phyloP scores from a whole-genome alignment of 1,140 invertebrate genomes.

The Aporrectodea caliginosa region DNA sequence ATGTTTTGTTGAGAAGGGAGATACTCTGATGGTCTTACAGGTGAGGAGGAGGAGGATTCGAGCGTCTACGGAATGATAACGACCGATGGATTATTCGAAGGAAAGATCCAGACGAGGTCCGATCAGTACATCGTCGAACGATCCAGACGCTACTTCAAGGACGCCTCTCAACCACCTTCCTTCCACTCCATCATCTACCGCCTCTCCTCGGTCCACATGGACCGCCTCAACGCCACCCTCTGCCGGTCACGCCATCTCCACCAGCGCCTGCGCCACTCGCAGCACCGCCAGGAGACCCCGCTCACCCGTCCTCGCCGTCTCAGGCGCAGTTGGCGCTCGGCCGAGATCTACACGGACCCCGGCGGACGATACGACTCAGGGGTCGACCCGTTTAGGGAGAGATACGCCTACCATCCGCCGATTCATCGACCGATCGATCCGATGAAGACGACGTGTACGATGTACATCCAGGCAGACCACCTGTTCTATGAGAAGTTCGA shows the following conservation, averaged over 20 bases:
- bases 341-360: too few relatives aligned
- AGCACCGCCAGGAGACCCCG: too few relatives aligned
- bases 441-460: slow-evolving; percentile 71
- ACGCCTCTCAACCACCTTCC: slow-evolving; percentile 25
- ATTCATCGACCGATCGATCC: slow-evolving; percentile 70
- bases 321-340: too few relatives aligned
- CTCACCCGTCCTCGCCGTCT: slow-evolving; percentile 36
- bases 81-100: slow-evolving; percentile 80
- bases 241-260: slow-evolving; percentile 60
- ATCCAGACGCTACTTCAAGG: slow-evolving; percentile 64
- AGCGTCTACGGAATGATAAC: slow-evolving; percentile 78
- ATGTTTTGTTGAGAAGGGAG: too few relatives aligned
- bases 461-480: slow-evolving; percentile 92
- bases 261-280: not conserved
- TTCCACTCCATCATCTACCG: slow-evolving; percentile 81
- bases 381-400: not conserved
- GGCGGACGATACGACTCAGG: too few relatives aligned
- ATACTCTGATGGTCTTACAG: too few relatives aligned
- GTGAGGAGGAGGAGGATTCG: not conserved
- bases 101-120: slow-evolving; percentile 68
- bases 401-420: not conserved
- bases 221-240: slow-evolving; percentile 43
- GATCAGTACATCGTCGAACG: slow-evolving; percentile 82
- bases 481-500: slow-evolving; percentile 87
- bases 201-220: slow-evolving; percentile 68